A percentile compares a stretch with the other conserved stretches of the same genome.
phyloP scores from a whole-genome alignment of 2,888 invertebrate genomes.

The Caenorhabditis sp. region DNA sequence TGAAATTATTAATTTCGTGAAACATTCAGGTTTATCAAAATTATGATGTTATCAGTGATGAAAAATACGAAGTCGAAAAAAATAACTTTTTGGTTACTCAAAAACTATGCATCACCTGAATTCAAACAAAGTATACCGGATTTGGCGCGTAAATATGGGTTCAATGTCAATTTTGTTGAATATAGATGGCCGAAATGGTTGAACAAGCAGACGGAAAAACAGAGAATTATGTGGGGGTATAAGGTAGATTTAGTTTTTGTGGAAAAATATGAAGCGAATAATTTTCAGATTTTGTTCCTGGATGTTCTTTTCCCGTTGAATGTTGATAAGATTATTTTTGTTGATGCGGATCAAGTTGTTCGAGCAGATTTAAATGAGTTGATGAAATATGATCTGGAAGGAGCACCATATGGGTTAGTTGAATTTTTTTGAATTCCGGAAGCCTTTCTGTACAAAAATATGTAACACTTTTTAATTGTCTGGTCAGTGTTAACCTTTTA shows the following conservation, averaged over 20 bases:
- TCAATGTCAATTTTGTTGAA: conserved; percentile 95
- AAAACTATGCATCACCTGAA: conserved; percentile 96
- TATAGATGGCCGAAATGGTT: conserved; percentile 99
- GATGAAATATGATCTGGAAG: conserved; percentile 79
- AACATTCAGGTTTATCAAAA: conserved; percentile 76
- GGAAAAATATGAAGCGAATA: no score
- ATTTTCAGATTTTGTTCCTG: conserved; percentile 88
- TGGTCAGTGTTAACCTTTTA: no score
- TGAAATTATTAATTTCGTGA: no score
- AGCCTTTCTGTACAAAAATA: no score
- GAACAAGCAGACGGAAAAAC: conserved; percentile 98
- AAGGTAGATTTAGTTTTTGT: conserved; percentile 41
- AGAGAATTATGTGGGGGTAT: conserved; percentile 95
- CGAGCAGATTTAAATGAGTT: conserved; percentile 68
- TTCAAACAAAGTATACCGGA: conserved; percentile 92
- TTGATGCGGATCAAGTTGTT: conserved; percentile 90
- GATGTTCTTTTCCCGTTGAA: conserved; percentile 97
- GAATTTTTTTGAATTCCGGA: neutral
- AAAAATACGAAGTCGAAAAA: conserved; percentile 86
- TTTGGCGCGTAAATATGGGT: conserved; percentile 93
- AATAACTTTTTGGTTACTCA: conserved; percentile 99
- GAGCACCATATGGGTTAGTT: conserved; percentile 64
- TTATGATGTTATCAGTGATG: conserved; percentile 89
- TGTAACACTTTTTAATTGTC: no score
- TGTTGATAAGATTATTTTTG: conserved; percentile 98